Conservation (phyloP, 2,797 vertebrate genomes). For the Enteromius trimaculatus region DNA sequence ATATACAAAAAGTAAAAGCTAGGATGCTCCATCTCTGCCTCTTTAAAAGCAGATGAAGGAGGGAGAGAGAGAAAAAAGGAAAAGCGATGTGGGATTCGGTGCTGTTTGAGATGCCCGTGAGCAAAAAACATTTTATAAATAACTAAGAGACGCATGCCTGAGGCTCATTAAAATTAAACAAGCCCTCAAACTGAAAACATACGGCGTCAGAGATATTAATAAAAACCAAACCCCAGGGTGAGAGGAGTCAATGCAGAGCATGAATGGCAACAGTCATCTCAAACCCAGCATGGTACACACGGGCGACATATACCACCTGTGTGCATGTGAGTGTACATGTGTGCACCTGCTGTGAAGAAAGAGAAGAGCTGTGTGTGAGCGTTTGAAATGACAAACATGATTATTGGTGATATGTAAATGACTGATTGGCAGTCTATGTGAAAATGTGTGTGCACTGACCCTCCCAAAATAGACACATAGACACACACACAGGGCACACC, state of each 20-base stretch:
- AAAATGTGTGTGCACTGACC: slow-evolving; percentile 20
- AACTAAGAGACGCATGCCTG: slow-evolving; percentile 72
- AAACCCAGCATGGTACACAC: slow-evolving; percentile 40
- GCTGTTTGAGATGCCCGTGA: slow-evolving; percentile 69
- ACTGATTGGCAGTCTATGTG: slow-evolving; percentile 1
- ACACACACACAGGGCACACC: slow-evolving; percentile 17
- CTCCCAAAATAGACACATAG: slow-evolving; percentile 18
- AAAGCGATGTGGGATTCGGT: slow-evolving; percentile 64
- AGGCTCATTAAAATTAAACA: slow-evolving; percentile 72
- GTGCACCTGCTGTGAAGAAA: slow-evolving; percentile 52
- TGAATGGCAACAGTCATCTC: slow-evolving; percentile 34
- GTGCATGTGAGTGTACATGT: slow-evolving; percentile 43
- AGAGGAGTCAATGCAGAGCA: slow-evolving; percentile 32
- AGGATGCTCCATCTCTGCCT: slow-evolving; percentile 16
- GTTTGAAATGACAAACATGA: neutral
- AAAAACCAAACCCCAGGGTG: slow-evolving; percentile 30
- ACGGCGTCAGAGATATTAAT: slow-evolving; percentile 47
- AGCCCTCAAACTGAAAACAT: slow-evolving; percentile 46
- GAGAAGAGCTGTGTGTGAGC: slow-evolving; percentile 7
- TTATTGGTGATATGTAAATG: neutral
- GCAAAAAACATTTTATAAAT: slow-evolving; percentile 80
- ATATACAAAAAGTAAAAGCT: slow-evolving; percentile 5
- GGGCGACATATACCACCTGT: slow-evolving; percentile 30
- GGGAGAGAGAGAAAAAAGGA: slow-evolving; percentile 39
- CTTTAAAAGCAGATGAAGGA: slow-evolving; percentile 8